A percentile compares a stretch with the other conserved stretches of the same genome.
Conservation (phyloP, 2,797 vertebrate genomes). For the Pampus argenteus region DNA sequence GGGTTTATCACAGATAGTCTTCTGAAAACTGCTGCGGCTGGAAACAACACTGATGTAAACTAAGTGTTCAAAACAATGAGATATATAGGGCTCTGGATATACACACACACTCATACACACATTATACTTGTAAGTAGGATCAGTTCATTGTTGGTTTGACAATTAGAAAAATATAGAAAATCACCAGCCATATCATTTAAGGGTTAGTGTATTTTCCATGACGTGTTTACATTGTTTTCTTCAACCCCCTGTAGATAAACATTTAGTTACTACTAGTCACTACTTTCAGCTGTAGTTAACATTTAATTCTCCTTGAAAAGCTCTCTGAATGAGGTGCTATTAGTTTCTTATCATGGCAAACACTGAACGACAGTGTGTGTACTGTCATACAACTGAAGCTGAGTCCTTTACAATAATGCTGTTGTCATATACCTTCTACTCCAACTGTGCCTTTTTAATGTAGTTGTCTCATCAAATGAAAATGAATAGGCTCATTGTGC, state of each 20-base stretch:
- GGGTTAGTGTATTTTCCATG: neutral
- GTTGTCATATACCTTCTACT: conserved; percentile 48
- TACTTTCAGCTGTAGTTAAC: conserved; percentile 7
- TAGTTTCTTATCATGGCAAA: conserved; percentile 32
- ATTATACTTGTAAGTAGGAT: too few species aligned
- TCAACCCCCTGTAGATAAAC: neutral
- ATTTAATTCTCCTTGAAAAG: conserved; percentile 6
- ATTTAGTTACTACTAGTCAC: too few species aligned
- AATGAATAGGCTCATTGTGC: conserved; percentile 70
- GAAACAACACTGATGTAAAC: neutral
- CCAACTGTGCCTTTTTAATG: conserved; percentile 41
- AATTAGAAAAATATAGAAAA: too few species aligned
- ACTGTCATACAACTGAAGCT: conserved; percentile 30
- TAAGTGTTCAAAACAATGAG: neutral
- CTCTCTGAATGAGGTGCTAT: conserved; percentile 15
- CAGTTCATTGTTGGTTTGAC: too few species aligned
- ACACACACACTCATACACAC: too few species aligned
- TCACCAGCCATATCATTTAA: neutral
- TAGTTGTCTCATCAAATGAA: conserved; percentile 50
- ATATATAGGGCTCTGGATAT: too few species aligned
- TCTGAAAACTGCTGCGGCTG: neutral
- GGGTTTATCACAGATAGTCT: neutral
- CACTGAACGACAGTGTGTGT: conserved; percentile 22
- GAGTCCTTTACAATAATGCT: conserved; percentile 50
- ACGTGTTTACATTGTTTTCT: conserved; percentile 10